Conservation (phyloP, 2,113 vertebrate genomes). For the Phylloscopus trochiloides region DNA sequence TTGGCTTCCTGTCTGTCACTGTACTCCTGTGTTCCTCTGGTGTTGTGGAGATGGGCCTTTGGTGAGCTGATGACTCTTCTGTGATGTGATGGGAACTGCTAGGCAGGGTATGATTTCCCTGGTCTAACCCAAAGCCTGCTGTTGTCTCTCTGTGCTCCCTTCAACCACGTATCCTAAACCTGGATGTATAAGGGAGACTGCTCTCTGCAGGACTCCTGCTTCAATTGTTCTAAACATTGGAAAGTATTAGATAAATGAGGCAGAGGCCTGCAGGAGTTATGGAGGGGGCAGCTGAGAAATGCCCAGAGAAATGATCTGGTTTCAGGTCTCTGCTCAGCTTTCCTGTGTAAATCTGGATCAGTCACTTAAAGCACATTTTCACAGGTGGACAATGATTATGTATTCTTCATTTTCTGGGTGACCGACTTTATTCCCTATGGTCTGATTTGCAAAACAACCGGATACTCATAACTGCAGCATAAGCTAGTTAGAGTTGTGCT, state of each 20-base stretch:
- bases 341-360: not conserved
- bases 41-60: not conserved
- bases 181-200: not conserved
- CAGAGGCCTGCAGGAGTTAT: not conserved
- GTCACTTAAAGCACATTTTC: not conserved
- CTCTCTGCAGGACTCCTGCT: not conserved
- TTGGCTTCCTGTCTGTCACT: not conserved
- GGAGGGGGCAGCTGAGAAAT: not conserved
- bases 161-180: not conserved
- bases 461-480: not conserved
- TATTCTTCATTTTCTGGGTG: slow-evolving; percentile 40
- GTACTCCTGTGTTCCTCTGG: not conserved
- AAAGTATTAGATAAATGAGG: not conserved
- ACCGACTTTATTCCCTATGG: not conserved
- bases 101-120: not conserved
- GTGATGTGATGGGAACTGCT: not conserved
- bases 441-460: slow-evolving; percentile 8
- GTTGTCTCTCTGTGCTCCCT: not conserved
- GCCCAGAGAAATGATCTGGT: not conserved
- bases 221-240: not conserved
- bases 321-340: not conserved
- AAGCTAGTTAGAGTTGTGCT: not conserved
- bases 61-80: not conserved
- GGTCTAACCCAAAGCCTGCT: rapidly evolving
- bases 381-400: not conserved